These are phyloP conservation scores for Aptenodytes patagonicus DNA, from an alignment of 2,113 vertebrate species.

Conservation along the genomic window DNA sequence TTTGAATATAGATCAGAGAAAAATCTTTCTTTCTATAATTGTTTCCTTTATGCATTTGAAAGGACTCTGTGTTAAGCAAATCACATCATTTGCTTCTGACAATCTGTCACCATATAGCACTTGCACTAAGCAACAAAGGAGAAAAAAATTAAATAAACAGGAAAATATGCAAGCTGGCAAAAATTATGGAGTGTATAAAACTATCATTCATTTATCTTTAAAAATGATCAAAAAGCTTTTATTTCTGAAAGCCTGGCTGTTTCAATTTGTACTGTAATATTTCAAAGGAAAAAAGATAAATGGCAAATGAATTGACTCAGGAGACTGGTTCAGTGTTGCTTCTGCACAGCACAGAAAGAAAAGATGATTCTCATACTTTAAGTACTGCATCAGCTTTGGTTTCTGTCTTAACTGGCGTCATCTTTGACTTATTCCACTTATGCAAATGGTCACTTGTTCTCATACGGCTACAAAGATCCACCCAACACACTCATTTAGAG, in stretches of 20 bases:
- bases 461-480: neutral
- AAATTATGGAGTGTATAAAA: neutral
- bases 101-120: neutral
- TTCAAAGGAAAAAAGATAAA: neutral
- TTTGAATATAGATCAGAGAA: neutral
- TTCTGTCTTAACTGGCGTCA: neutral
- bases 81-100: neutral
- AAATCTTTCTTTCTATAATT: neutral
- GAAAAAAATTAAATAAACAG: neutral
- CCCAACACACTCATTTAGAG: neutral
- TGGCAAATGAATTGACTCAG: neutral
- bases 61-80: neutral
- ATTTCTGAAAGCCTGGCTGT: neutral
- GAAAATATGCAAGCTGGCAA: neutral
- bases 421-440: neutral
- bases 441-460: neutral
- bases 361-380: conserved; percentile 7
- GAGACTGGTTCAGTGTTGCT: neutral
- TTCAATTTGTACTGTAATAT: neutral
- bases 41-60: neutral
- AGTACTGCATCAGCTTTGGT: conserved; percentile 13
- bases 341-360: neutral
- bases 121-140: neutral
- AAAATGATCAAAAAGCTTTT: neutral
- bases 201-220: neutral